A percentile compares a stretch with the other conserved stretches of the same genome.
phyloP scores from a whole-genome alignment of 2,797 vertebrate species.

The Acestrorhynchus altus region DNA sequence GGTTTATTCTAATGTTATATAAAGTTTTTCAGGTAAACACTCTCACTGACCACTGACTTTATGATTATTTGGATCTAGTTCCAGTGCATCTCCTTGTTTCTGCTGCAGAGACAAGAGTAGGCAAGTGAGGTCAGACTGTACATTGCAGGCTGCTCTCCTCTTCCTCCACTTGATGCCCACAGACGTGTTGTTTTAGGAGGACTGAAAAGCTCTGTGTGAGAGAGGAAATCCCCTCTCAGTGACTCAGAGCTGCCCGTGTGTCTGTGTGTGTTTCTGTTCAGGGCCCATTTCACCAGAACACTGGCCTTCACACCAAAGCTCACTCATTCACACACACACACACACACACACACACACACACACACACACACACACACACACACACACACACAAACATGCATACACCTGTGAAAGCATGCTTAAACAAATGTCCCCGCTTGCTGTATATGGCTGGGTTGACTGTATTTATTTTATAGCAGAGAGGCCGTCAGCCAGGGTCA shows the following conservation, averaged over 20 bases:
- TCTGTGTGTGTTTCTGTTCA: conserved; percentile 48
- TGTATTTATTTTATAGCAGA: conserved; percentile 26
- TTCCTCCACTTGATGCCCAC: conserved; percentile 51
- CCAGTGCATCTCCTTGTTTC: neutral
- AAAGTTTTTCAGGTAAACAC: no score
- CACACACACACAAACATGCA: conserved; percentile 39
- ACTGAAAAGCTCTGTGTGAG: conserved; percentile 64
- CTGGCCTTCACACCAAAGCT: conserved; percentile 57
- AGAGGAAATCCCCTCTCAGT: conserved; percentile 64
- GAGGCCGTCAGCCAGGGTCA: neutral
- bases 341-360: conserved; percentile 51
- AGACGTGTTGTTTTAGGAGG: conserved; percentile 62
- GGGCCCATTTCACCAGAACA: conserved; percentile 66
- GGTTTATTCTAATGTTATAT: no score
- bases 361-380: conserved; percentile 57
- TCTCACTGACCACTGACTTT: no score
- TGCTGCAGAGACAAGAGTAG: neutral
- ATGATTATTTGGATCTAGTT: no score
- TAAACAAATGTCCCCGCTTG: conserved; percentile 52
- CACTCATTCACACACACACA: conserved; percentile 57
- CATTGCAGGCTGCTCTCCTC: no score
- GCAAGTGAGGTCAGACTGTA: no score
- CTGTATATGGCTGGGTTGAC: conserved; percentile 56
- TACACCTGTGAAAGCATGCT: conserved; percentile 61
- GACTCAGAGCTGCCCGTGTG: conserved; percentile 50